Percentiles rank a stretch among this genome's conserved stretches.
Evolutionary conservation across 53 echinoderm and acorn worm genomes (phyloP).

Genomic region (Echinarachnius parma): DNA sequence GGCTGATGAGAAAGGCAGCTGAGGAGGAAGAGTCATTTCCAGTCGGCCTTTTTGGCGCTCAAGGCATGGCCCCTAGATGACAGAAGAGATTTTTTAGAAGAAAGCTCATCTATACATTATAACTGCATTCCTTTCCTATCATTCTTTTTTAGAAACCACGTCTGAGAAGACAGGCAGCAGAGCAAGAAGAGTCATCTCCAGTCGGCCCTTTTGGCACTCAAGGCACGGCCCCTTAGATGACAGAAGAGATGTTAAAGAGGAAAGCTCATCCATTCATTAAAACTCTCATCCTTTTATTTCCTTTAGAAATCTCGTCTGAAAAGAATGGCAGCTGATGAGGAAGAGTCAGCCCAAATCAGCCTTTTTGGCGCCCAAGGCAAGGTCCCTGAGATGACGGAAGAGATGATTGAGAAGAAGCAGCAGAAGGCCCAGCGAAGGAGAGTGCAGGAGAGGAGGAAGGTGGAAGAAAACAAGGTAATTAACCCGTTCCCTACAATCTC

Average conservation of each 20-base stretch:
- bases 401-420: constrained; percentile 86
- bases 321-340: constrained; percentile 60
- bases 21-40: too few species aligned
- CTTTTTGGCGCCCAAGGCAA: constrained; percentile 41
- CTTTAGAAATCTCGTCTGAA: constrained; percentile 83
- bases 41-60: too few species aligned
- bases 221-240: constrained; percentile 62
- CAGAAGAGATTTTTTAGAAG: too few species aligned
- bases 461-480: constrained; percentile 86
- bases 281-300: not conserved
- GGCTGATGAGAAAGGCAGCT: too few species aligned
- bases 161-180: constrained; percentile 65
- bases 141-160: constrained; percentile 69
- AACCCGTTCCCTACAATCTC: too few species aligned
- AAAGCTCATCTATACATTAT: too few species aligned
- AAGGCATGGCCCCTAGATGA: too few species aligned
- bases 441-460: constrained; percentile 86
- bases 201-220: constrained; percentile 31
- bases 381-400: constrained; percentile 72
- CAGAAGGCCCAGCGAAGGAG: constrained; percentile 85
- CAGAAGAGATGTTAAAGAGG: constrained; percentile 86
- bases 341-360: constrained; percentile 43
- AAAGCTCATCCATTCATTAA: too few species aligned
- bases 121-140: too few species aligned
- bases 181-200: constrained; percentile 52